A percentile compares a stretch with the other conserved stretches of the same genome.
phyloP scores from a whole-genome alignment of 2,888 invertebrate genomes.

The Plusia festucae region DNA sequence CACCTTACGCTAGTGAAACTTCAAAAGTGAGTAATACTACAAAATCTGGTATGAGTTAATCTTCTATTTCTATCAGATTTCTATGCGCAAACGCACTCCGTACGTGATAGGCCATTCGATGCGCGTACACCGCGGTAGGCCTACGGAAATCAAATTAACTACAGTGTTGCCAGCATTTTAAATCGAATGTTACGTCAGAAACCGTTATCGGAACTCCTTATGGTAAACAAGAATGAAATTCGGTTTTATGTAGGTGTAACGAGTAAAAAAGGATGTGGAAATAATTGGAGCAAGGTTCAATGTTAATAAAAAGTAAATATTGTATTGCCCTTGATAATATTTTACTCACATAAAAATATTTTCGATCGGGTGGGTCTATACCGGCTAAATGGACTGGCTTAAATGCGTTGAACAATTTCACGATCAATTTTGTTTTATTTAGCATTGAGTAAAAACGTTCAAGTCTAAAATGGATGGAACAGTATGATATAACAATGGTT shows the following conservation, averaged over 20 bases:
- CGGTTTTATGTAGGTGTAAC: constrained; percentile 28
- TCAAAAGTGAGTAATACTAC: constrained; percentile 43
- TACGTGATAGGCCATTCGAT: constrained; percentile 54
- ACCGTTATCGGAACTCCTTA: constrained; percentile 35
- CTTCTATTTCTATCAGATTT: constrained; percentile 49
- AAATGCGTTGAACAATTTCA: not conserved
- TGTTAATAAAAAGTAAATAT: constrained; percentile 10
- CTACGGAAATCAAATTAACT: constrained; percentile 58
- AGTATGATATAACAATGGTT: not conserved
- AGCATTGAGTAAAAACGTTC: not conserved
- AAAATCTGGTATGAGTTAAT: constrained; percentile 39
- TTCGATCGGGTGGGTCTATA: not conserved
- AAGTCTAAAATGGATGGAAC: not conserved
- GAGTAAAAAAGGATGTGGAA: constrained; percentile 27
- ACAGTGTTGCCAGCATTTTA: constrained; percentile 44
- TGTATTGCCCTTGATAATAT: constrained; percentile 6
- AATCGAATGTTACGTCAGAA: constrained; percentile 41
- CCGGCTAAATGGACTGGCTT: not conserved
- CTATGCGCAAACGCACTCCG: constrained; percentile 46
- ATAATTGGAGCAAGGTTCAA: constrained; percentile 45
- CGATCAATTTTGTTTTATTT: constrained; percentile 1
- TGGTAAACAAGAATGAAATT: constrained; percentile 23
- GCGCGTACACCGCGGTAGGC: constrained; percentile 43
- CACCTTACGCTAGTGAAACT: constrained; percentile 51
- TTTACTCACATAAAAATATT: not conserved